A percentile compares a stretch with the other conserved stretches of the same genome.
phyloP scores from a whole-genome alignment of 2,113 vertebrate genomes.

The Capreolus pygargus region DNA sequence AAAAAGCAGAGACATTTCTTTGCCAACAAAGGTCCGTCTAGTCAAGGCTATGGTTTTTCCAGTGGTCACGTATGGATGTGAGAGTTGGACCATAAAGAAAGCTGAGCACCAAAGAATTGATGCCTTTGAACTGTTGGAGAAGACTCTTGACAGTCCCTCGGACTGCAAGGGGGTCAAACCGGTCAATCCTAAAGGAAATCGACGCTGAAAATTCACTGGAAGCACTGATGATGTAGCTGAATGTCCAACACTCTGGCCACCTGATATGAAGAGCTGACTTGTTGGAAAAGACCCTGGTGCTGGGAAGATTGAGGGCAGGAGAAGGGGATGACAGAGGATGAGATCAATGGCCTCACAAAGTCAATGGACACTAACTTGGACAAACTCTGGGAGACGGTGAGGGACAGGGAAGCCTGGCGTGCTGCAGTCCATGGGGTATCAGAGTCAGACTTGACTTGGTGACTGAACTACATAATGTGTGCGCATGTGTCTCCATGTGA shows the following conservation, averaged over 20 bases:
- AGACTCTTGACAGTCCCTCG: neutral
- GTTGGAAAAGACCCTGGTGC: neutral
- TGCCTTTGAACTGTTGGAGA: neutral
- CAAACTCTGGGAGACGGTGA: neutral
- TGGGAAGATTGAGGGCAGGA: neutral
- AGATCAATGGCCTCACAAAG: neutral
- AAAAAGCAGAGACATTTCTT: neutral
- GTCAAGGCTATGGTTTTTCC: neutral
- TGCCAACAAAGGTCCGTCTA: rapidly evolving
- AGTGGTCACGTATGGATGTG: rapidly evolving
- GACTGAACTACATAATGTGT: neutral
- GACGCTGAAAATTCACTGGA: neutral
- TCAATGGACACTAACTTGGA: neutral
- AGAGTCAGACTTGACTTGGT: neutral
- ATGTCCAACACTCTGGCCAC: neutral
- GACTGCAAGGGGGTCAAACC: neutral
- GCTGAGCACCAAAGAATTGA: neutral
- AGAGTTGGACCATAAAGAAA: neutral
- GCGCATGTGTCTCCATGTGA: rapidly evolving
- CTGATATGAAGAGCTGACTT: neutral
- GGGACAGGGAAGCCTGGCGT: neutral
- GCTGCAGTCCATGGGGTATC: neutral
- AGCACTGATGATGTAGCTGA: neutral
- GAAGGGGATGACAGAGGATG: neutral
- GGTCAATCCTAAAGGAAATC: neutral